Evolutionary conservation across 2,113 vertebrate species (phyloP).

Genomic region (Triplophysa dalaica): DNA sequence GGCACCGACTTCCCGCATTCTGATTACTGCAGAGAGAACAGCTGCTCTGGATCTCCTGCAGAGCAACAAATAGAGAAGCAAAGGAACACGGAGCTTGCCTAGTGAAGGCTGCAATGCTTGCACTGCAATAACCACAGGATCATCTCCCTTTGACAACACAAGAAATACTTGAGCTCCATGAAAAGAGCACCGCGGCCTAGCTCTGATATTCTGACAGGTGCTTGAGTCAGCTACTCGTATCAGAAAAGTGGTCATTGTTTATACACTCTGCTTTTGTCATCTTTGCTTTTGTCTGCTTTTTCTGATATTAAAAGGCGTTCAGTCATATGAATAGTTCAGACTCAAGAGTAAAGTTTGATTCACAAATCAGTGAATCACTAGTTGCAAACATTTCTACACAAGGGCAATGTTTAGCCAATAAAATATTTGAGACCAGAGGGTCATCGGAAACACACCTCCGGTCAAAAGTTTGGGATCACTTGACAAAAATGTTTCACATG

Average conservation of each 20-base stretch:
- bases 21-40: slow-evolving; percentile 48
- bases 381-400: too few relatives aligned
- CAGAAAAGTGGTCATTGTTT: background rate
- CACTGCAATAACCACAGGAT: background rate
- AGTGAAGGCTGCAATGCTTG: background rate
- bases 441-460: too few relatives aligned
- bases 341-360: too few relatives aligned
- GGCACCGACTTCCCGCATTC: slow-evolving; percentile 39
- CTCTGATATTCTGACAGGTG: background rate
- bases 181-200: background rate
- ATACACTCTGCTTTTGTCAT: background rate
- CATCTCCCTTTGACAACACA: background rate
- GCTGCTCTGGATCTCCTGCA: slow-evolving; percentile 39
- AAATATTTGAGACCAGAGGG: too few relatives aligned
- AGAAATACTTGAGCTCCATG: background rate
- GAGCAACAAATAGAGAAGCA: slow-evolving; percentile 5
- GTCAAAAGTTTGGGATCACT: too few relatives aligned
- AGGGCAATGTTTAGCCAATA: too few relatives aligned
- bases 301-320: background rate
- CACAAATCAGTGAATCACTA: too few relatives aligned
- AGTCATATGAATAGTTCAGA: too few relatives aligned
- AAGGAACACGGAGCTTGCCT: background rate
- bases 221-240: background rate
- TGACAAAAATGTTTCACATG: too few relatives aligned
- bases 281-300: background rate